A percentile compares a stretch with the other conserved stretches of the same genome.
Evolutionary conservation across 1,140 invertebrate species (phyloP).

Genomic region (Lasioglossum albipes): DNA sequence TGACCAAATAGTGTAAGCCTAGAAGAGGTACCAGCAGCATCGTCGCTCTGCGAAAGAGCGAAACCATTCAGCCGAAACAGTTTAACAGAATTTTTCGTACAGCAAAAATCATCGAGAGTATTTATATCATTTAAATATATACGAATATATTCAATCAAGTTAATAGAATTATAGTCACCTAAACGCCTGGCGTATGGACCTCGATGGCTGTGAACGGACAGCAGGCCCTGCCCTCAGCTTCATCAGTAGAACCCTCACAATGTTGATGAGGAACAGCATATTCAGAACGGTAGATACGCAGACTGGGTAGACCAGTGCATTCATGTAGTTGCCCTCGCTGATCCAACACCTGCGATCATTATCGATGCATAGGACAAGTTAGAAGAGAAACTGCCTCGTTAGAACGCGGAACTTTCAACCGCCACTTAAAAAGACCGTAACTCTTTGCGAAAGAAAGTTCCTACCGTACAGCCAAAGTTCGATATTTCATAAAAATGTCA

Average conservation of each 20-base stretch:
- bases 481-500: no score
- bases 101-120: neutral
- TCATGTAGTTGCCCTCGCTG: constrained; percentile 85
- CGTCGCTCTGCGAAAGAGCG: constrained; percentile 85
- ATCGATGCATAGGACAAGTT: neutral
- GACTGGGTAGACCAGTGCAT: constrained; percentile 89
- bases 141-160: no score
- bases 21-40: constrained; percentile 91
- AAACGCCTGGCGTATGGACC: constrained; percentile 88
- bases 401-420: neutral
- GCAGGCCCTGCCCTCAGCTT: constrained; percentile 88
- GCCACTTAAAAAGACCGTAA: neutral
- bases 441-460: neutral
- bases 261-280: constrained; percentile 94
- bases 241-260: constrained; percentile 93
- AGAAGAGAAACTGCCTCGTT: neutral
- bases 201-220: constrained; percentile 83
- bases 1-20: constrained; percentile 92
- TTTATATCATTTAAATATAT: no score
- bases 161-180: constrained; percentile 80
- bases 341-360: constrained; percentile 89
- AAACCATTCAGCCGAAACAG: neutral
- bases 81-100: neutral
- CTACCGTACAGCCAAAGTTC: neutral
- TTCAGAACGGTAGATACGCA: constrained; percentile 91